These are phyloP conservation scores for Kradibia gibbosae DNA, from an alignment of 1,140 invertebrate species.

Conservation along the genomic window DNA sequence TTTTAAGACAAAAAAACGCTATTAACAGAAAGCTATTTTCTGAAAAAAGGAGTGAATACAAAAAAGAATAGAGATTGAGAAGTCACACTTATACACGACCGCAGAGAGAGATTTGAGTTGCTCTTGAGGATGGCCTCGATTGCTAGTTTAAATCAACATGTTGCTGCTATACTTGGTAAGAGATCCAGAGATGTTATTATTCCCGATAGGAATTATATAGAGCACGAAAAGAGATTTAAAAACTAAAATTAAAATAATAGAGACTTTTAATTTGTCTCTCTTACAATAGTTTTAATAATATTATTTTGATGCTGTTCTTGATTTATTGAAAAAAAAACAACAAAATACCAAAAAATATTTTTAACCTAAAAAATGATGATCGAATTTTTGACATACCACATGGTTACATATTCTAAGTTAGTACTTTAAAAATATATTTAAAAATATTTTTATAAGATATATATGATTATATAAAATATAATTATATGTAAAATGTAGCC, in stretches of 20 bases:
- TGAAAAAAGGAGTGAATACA: constrained; percentile 11
- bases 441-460: too few relatives aligned
- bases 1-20: constrained; percentile 22
- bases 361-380: too few relatives aligned
- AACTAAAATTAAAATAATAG: background rate
- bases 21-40: background rate
- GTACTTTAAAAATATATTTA: too few relatives aligned
- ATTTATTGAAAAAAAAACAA: too few relatives aligned
- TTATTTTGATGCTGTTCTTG: too few relatives aligned
- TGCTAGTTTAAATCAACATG: constrained; percentile 62
- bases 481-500: too few relatives aligned
- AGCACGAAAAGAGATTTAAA: background rate
- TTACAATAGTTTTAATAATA: background rate
- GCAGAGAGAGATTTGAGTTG: constrained; percentile 32
- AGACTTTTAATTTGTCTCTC: constrained; percentile 20
- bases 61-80: background rate
- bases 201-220: background rate
- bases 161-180: constrained; percentile 62
- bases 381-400: too few relatives aligned
- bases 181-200: constrained; percentile 10
- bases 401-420: too few relatives aligned
- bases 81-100: constrained; percentile 9
- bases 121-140: constrained; percentile 56
- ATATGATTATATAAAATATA: too few relatives aligned
- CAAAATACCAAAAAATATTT: too few relatives aligned